Evolutionary conservation across 2,888 invertebrate genomes (phyloP).

Genomic region (Oscheius sp.): DNA sequence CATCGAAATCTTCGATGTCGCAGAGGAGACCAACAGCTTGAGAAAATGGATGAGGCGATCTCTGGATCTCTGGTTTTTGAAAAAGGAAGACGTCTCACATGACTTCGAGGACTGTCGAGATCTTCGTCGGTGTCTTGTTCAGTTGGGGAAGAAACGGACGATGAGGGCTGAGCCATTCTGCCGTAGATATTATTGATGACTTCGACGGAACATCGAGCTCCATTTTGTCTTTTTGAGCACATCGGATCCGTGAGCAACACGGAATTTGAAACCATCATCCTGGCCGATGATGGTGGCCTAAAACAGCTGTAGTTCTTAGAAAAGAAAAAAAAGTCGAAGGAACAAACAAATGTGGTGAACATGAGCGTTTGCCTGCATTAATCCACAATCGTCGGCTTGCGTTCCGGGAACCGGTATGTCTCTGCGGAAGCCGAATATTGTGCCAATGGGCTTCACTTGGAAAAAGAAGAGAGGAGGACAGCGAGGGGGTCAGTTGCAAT

Average conservation of each 20-base stretch:
- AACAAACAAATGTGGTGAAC: neutral
- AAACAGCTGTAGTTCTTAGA: neutral
- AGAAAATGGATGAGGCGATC: conserved; percentile 30
- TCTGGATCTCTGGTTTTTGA: neutral
- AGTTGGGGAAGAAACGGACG: neutral
- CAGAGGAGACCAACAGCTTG: conserved; percentile 90
- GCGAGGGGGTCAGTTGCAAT: neutral
- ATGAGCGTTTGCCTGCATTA: conserved; percentile 16
- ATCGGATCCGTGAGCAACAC: conserved; percentile 18
- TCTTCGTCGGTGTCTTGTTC: conserved; percentile 21
- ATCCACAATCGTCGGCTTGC: conserved; percentile 24
- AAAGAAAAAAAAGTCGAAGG: conserved; percentile 1
- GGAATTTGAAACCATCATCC: conserved; percentile 31
- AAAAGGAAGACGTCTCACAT: conserved; percentile 2
- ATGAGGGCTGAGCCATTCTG: conserved; percentile 36
- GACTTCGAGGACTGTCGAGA: conserved; percentile 13
- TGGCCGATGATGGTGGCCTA: neutral
- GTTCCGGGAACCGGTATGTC: conserved; percentile 26
- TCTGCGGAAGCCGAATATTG: conserved; percentile 13
- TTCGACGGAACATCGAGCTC: conserved; percentile 32
- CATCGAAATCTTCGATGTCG: conserved; percentile 87
- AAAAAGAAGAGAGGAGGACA: neutral
- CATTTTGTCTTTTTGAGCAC: conserved; percentile 12
- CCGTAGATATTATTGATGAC: conserved; percentile 32
- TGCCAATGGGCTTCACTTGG: neutral